These are phyloP conservation scores for Theodoxus fluviatilis DNA, from an alignment of 2,888 invertebrate genomes.

Conservation along the genomic window DNA sequence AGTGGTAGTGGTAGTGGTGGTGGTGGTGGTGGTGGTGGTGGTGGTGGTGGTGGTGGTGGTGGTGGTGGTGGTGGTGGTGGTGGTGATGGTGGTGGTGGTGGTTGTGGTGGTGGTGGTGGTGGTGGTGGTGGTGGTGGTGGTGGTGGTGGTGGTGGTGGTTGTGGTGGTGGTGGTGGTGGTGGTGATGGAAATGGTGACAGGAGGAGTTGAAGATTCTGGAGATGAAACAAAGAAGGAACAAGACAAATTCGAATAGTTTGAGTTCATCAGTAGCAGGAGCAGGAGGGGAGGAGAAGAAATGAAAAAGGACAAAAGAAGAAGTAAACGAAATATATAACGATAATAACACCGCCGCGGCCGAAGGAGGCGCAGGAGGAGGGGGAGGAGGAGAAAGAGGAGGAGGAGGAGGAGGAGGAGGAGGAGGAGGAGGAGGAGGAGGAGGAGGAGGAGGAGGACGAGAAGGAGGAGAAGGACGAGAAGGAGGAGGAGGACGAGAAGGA, in stretches of 20 bases:
- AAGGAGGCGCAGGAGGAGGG: background rate
- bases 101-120: background rate
- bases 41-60: background rate
- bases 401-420: background rate
- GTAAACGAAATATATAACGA: too few species aligned
- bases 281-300: too few species aligned
- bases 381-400: background rate
- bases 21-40: conserved; percentile 1
- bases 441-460: background rate
- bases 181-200: background rate
- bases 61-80: background rate
- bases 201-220: too few species aligned
- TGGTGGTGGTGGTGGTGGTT: background rate
- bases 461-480: background rate
- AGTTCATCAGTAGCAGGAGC: too few species aligned
- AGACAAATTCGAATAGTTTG: too few species aligned
- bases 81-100: background rate
- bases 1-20: background rate
- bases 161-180: conserved; percentile 1
- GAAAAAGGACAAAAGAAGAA: too few species aligned
- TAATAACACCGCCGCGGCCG: too few species aligned
- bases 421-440: background rate
- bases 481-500: background rate
- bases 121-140: background rate
- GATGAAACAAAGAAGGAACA: too few species aligned